Evolutionary conservation across 2,113 vertebrate genomes (phyloP).

Genomic region (Arvicanthis niloticus): DNA sequence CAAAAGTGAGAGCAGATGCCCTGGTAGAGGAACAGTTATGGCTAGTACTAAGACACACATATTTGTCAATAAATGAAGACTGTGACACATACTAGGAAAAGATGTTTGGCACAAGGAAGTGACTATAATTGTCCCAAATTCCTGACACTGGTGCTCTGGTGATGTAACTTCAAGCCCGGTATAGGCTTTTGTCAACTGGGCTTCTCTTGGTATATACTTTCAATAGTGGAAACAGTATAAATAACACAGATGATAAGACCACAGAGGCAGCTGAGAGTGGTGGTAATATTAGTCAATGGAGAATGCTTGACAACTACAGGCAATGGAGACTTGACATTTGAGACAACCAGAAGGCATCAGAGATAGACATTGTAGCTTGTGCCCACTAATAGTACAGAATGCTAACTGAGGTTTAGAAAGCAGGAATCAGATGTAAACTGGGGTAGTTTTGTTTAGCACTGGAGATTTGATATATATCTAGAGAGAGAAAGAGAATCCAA

Average conservation of each 20-base stretch:
- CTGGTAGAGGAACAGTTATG: background rate
- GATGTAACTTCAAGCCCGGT: background rate
- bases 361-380: too few species aligned
- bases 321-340: too few species aligned
- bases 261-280: background rate
- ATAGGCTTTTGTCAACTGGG: background rate
- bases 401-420: background rate
- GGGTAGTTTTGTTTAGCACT: background rate
- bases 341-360: background rate
- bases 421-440: background rate
- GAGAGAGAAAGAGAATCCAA: background rate
- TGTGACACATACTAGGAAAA: background rate
- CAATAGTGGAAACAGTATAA: background rate
- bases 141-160: too few species aligned
- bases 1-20: background rate
- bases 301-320: background rate
- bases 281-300: background rate
- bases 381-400: background rate
- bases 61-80: background rate
- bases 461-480: background rate
- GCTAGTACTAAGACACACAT: background rate
- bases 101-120: background rate
- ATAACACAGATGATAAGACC: background rate
- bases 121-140: background rate
- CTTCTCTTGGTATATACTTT: too few species aligned